Base-by-base conservation (phyloP, 2,797 vertebrate genomes). In the Sebastes itinus region DNA sequence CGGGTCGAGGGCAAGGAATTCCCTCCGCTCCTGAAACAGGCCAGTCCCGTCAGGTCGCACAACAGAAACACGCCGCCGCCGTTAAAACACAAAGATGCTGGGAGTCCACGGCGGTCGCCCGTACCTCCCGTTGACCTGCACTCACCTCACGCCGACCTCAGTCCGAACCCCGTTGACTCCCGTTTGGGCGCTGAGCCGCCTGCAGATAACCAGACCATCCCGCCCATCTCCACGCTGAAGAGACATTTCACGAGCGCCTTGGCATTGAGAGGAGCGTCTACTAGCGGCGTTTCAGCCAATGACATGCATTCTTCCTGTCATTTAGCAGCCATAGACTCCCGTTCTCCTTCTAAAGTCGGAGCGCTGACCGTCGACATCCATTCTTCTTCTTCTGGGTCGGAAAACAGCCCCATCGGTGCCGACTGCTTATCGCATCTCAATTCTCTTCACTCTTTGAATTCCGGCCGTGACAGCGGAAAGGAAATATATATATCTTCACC, bases 1-100 rank as follows among this genome's bases (percentile, higher is more conserved):
- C 1, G 11, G 1, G 33, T 49, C 46, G 2, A 72, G 1, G 38
- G 4, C 1, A 5, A 14, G 33, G 75, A 85, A 1, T n/a, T 35
- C 20, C 81, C 81, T 0, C 78, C 86, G 0, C 78, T 78, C 12
- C 75, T 87, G 9, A 80, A 66, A 30, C 76, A 77, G 62, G 59
- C 75, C 13, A 81, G 85, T 42, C 89, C 89, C 0, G 56, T 77
- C 1, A 18, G 9, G 2, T 18, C 73, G 0, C 30, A 76, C 76
- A 63, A 55, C 67, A 77, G 84, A 2, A 84, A 85, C 70, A 80
- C 88, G 0, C 87, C 86, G 0, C 90, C 89, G 0, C 89, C 86
- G 0, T 13, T 92, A 4, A 91, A 85, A 56, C 88, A 87, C 82
- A 90, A 86, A 55, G 85, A 91, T 1, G 65, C 75, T 0, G 73